Evolutionary conservation across 2,113 vertebrate genomes (phyloP).

Genomic region (Rhinopomastus cyanomelas): DNA sequence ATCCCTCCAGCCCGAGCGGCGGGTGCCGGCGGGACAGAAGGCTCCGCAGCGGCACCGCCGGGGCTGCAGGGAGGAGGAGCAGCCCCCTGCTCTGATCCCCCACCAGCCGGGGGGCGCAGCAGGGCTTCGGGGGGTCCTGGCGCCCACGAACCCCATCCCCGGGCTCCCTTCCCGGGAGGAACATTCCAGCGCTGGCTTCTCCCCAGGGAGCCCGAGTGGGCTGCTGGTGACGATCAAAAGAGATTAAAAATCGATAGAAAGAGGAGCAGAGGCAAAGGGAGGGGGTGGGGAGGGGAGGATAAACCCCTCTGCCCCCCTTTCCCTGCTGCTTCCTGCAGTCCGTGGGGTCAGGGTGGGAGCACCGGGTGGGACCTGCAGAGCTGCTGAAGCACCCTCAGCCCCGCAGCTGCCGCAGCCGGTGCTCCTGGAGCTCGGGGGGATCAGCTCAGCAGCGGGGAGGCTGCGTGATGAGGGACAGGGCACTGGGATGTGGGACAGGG

Average conservation of each 20-base stretch:
- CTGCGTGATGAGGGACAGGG: too few species aligned
- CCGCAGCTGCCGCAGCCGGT: fast-evolving
- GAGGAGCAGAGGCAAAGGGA: not conserved
- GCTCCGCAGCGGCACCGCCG: too few species aligned
- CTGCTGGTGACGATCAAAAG: fast-evolving
- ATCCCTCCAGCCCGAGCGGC: not conserved
- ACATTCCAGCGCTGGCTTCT: not conserved
- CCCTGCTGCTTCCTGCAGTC: fast-evolving
- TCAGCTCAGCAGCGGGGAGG: too few species aligned
- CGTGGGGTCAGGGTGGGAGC: not conserved
- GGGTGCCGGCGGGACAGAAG: too few species aligned
- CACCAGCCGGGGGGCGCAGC: fast-evolving
- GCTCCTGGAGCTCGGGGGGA: too few species aligned
- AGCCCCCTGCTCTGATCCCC: not conserved
- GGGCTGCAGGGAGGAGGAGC: not conserved
- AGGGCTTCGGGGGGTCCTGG: fast-evolving
- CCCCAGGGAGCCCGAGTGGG: not conserved
- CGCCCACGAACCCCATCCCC: fast-evolving
- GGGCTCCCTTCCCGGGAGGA: not conserved
- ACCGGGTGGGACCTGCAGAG: fast-evolving
- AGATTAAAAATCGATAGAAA: not conserved
- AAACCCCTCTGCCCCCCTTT: not conserved
- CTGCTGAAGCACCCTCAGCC: fast-evolving
- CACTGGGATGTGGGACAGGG: too few species aligned
- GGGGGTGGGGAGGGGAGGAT: not conserved